Evolutionary conservation across 1,140 invertebrate genomes (phyloP).

Genomic region (Nasonia giraulti): DNA sequence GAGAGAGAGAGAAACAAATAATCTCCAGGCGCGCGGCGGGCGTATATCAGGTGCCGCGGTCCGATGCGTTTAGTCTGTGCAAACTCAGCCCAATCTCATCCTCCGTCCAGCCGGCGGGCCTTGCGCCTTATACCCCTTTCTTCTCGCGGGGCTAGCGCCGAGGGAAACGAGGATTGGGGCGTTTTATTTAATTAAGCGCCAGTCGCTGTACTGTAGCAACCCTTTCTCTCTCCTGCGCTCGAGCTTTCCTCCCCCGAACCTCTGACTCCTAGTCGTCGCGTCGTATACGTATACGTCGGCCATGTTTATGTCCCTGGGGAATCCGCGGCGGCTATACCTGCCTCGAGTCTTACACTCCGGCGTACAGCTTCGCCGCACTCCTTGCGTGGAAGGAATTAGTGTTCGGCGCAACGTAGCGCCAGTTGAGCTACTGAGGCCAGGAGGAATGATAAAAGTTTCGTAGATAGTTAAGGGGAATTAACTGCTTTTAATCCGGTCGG

Average conservation of each 20-base stretch:
- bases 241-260: not conserved
- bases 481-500: conserved; percentile 1
- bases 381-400: conserved; percentile 56
- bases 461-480: not conserved
- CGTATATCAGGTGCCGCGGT: conserved; percentile 49
- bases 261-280: conserved; percentile 1
- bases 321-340: conserved; percentile 57
- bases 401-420: conserved; percentile 54
- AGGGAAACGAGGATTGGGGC: conserved; percentile 64
- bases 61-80: conserved; percentile 57
- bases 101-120: not conserved
- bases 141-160: conserved; percentile 52
- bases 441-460: conserved; percentile 20
- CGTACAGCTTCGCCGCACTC: conserved; percentile 20
- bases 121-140: not conserved
- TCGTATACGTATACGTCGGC: conserved; percentile 41
- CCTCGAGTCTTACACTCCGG: conserved; percentile 8
- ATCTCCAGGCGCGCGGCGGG: conserved; percentile 45
- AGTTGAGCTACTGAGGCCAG: not conserved
- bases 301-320: conserved; percentile 65
- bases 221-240: conserved; percentile 53
- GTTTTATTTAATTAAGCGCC: conserved; percentile 71
- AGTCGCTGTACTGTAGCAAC: conserved; percentile 57
- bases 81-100: conserved; percentile 50
- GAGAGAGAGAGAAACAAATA: conserved; percentile 53